Conservation (phyloP, 23 tunicate genomes). For the Oikopleura dioica region DNA sequence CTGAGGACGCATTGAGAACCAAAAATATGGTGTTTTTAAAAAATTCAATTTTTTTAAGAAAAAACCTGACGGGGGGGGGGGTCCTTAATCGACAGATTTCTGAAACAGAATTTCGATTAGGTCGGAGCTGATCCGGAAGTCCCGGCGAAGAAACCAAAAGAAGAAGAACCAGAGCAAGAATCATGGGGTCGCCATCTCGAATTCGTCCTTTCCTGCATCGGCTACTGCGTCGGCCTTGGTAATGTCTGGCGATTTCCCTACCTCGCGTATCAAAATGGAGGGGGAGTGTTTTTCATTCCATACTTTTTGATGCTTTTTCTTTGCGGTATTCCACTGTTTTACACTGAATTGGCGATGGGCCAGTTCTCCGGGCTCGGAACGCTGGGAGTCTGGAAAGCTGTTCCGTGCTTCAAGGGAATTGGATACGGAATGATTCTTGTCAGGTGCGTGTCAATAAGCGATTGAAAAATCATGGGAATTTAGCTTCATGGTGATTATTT, state of each 20-base stretch:
- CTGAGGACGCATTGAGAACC: too few relatives aligned
- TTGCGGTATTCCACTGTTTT: conserved; percentile 80
- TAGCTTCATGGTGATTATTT: conserved; percentile 56
- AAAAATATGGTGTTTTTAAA: too few relatives aligned
- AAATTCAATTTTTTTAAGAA: too few relatives aligned
- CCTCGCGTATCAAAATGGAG: conserved; percentile 69
- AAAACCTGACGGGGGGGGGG: too few relatives aligned
- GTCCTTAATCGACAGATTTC: too few relatives aligned
- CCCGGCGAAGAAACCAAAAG: too few relatives aligned
- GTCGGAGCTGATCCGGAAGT: too few relatives aligned
- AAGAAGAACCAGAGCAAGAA: too few relatives aligned
- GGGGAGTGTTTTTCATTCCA: conserved; percentile 88
- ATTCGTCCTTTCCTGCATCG: conserved; percentile 83
- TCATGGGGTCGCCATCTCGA: conserved; percentile 74
- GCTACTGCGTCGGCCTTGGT: conserved; percentile 86
- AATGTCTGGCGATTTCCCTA: conserved; percentile 96
- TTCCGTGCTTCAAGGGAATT: conserved; percentile 52
- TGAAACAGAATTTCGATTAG: too few relatives aligned
- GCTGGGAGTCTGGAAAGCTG: conserved; percentile 69
- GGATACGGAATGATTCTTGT: conserved; percentile 89
- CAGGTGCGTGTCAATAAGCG: too few relatives aligned
- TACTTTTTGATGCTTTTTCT: conserved; percentile 75
- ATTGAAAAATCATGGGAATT: too few relatives aligned
- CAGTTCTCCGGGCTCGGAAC: conserved; percentile 84
- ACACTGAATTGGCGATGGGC: conserved; percentile 76